Evolutionary conservation across 2,888 invertebrate species (phyloP).

Genomic region (Diaperis boleti): DNA sequence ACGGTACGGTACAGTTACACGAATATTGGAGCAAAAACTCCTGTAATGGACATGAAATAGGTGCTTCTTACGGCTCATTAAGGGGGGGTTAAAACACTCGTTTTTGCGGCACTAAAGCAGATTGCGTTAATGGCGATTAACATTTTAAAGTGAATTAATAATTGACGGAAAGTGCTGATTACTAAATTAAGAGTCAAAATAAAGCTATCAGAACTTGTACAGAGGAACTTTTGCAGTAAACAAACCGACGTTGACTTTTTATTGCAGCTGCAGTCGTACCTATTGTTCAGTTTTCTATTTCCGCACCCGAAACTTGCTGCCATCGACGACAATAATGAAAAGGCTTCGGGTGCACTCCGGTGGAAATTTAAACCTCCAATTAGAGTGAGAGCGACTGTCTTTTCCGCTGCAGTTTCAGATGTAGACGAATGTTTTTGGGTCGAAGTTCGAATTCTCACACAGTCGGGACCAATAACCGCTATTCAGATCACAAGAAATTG

Average conservation of each 20-base stretch:
- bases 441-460: neutral
- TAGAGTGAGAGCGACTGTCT: constrained; percentile 2
- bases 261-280: neutral
- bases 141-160: constrained; percentile 7
- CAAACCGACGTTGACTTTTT: neutral
- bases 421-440: neutral
- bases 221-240: too few species aligned
- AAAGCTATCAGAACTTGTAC: neutral
- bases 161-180: neutral
- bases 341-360: constrained; percentile 12
- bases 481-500: too few species aligned
- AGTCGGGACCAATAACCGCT: too few species aligned
- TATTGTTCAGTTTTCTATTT: neutral
- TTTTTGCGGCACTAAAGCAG: constrained; percentile 6
- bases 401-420: constrained; percentile 4
- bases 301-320: neutral
- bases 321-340: constrained; percentile 18
- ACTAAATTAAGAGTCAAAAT: constrained; percentile 5
- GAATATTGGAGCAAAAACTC: neutral
- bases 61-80: constrained; percentile 15
- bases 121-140: constrained; percentile 19
- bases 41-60: constrained; percentile 4
- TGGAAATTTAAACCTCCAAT: constrained; percentile 18
- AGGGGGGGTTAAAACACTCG: constrained; percentile 3
- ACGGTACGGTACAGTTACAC: too few species aligned